These are phyloP conservation scores for Mastomys coucha DNA, from an alignment of 2,113 vertebrate genomes.

Conservation along the genomic window DNA sequence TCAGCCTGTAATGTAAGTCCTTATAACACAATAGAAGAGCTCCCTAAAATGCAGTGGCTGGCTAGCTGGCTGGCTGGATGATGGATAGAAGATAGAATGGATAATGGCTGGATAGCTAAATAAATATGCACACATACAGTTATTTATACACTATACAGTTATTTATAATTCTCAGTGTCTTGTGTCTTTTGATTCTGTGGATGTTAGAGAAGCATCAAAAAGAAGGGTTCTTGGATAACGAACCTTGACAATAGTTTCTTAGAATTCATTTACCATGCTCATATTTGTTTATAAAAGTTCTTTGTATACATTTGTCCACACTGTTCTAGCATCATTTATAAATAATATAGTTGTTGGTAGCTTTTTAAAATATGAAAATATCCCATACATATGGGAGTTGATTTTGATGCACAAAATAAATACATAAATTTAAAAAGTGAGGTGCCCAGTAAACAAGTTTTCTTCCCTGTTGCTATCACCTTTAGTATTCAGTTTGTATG, in stretches of 20 bases:
- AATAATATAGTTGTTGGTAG: not conserved
- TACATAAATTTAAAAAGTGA: not conserved
- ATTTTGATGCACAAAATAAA: not conserved
- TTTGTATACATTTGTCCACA: not conserved
- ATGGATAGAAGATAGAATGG: not conserved
- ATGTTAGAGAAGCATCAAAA: constrained; percentile 17
- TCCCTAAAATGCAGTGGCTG: not conserved
- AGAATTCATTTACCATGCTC: not conserved
- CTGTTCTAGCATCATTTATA: constrained; percentile 4
- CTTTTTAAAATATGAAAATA: constrained; percentile 57
- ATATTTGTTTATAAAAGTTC: not conserved
- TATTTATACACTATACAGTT: not conserved
- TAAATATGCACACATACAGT: not conserved
- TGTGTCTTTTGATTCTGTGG: not conserved
- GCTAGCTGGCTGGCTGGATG: not conserved
- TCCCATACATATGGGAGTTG: not conserved
- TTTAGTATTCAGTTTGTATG: not conserved
- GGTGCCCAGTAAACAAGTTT: not conserved
- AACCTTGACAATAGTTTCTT: constrained; percentile 17
- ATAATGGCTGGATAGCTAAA: not conserved
- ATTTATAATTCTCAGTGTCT: not conserved
- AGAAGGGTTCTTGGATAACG: constrained; percentile 12
- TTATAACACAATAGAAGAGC: not conserved
- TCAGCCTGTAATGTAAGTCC: constrained; percentile 25
- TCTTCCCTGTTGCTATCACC: not conserved